Percentiles rank a stretch among this genome's conserved stretches.
Evolutionary conservation across 2,113 vertebrate species (phyloP).

Genomic region (Alouatta palliata): DNA sequence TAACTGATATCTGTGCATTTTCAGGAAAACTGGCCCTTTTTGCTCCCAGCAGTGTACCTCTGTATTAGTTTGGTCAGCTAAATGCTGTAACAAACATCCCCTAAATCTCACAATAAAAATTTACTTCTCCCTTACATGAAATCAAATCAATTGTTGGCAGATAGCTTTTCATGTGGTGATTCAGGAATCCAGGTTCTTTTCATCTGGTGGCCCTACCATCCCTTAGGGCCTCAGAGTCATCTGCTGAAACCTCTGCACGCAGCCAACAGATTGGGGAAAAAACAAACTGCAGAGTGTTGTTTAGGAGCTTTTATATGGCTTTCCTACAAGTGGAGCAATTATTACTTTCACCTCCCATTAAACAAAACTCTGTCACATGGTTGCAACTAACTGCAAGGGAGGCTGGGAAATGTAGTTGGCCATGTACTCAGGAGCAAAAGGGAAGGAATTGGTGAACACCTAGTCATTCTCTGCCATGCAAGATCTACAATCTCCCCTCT

Average conservation of each 20-base stretch:
- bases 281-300: not conserved
- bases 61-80: not conserved
- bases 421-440: not conserved
- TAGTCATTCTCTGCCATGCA: not conserved
- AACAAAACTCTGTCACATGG: not conserved
- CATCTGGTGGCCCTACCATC: not conserved
- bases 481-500: not conserved
- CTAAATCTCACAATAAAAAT: not conserved
- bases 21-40: not conserved
- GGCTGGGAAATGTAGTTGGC: not conserved
- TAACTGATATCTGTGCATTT: not conserved
- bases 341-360: not conserved
- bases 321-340: not conserved
- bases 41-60: not conserved
- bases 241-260: not conserved
- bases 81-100: not conserved
- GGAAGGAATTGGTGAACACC: not conserved
- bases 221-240: not conserved
- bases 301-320: not conserved
- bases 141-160: not conserved
- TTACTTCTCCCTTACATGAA: not conserved
- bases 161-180: not conserved
- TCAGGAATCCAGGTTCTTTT: conserved; percentile 6
- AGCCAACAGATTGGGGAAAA: not conserved
- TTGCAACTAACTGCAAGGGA: not conserved